Percentiles rank a stretch among this genome's conserved stretches.
Evolutionary conservation across 2,888 invertebrate genomes (phyloP).

Genomic region (Rhorus exstirpatorius): DNA sequence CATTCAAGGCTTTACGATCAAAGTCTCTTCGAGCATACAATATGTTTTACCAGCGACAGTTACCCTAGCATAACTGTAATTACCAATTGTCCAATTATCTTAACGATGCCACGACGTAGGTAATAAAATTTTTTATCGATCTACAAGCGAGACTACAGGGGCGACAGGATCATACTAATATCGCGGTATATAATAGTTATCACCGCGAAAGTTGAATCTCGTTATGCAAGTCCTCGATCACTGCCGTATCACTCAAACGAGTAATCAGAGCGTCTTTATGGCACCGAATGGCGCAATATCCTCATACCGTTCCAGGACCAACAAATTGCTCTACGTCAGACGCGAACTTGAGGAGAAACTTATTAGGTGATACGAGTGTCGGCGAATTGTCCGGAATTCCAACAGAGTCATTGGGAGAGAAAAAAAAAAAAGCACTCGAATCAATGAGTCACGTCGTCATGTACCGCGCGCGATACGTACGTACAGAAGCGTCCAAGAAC

Average conservation of each 20-base stretch:
- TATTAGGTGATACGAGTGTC: neutral
- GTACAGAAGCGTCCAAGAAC: conserved; percentile 27
- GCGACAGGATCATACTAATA: neutral
- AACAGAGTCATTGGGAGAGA: neutral
- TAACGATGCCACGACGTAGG: neutral
- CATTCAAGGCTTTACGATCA: neutral
- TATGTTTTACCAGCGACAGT: neutral
- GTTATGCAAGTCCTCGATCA: conserved; percentile 10
- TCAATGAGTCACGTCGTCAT: conserved; percentile 44
- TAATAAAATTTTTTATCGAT: conserved; percentile 8
- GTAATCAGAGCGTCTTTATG: conserved; percentile 12
- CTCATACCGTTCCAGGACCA: neutral
- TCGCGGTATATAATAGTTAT: conserved; percentile 11
- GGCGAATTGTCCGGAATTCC: conserved; percentile 1
- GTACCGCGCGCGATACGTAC: neutral
- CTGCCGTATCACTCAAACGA: conserved; percentile 5
- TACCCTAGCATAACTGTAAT: neutral
- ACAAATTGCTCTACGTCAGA: conserved; percentile 16
- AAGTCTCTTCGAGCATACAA: neutral
- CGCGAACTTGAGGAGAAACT: conserved; percentile 38
- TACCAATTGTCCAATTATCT: neutral
- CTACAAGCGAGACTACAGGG: neutral
- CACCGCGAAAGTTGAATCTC: conserved; percentile 1
- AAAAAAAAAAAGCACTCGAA: conserved; percentile 21
- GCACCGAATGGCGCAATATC: neutral